Percentiles rank a stretch among this genome's conserved stretches.
These are phyloP conservation scores for Drosophila parvula DNA, from an alignment of 1,140 invertebrate species.

Conservation along the genomic window DNA sequence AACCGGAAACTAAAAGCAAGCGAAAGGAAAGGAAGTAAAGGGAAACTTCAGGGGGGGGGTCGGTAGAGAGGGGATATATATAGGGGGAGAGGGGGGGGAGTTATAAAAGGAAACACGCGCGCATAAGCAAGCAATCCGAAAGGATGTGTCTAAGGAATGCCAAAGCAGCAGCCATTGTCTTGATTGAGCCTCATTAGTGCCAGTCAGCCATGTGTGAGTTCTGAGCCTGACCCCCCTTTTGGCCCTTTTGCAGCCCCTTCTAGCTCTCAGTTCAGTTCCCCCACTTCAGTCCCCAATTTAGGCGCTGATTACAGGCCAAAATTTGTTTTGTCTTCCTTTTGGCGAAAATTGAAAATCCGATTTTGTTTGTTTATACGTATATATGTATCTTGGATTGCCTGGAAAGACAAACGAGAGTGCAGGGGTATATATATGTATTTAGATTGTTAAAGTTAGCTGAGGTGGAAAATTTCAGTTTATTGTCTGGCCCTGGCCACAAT, in stretches of 20 bases:
- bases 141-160: constrained; percentile 57
- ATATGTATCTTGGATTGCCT: constrained; percentile 50
- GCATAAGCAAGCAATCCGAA: constrained; percentile 74
- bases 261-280: not conserved
- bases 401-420: not conserved
- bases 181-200: constrained; percentile 77
- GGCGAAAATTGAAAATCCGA: constrained; percentile 76
- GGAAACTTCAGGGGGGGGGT: constrained; percentile 15
- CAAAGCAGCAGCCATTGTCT: constrained; percentile 66
- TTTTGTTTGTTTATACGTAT: constrained; percentile 72
- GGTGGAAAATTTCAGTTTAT: constrained; percentile 83
- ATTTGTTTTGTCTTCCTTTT: constrained; percentile 77
- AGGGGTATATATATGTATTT: not conserved
- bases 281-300: constrained; percentile 66
- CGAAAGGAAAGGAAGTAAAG: constrained; percentile 44
- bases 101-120: constrained; percentile 69
- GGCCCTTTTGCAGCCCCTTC: not conserved
- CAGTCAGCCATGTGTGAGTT: constrained; percentile 34
- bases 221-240: not conserved
- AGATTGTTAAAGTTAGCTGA: constrained; percentile 83
- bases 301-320: constrained; percentile 78
- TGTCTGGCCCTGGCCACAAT: constrained; percentile 46
- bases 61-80: not conserved
- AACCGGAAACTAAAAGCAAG: constrained; percentile 79
- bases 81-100: not conserved